Base-by-base conservation (phyloP, 1,140 invertebrate species). In the Eurytemora carolleeae region DNA sequence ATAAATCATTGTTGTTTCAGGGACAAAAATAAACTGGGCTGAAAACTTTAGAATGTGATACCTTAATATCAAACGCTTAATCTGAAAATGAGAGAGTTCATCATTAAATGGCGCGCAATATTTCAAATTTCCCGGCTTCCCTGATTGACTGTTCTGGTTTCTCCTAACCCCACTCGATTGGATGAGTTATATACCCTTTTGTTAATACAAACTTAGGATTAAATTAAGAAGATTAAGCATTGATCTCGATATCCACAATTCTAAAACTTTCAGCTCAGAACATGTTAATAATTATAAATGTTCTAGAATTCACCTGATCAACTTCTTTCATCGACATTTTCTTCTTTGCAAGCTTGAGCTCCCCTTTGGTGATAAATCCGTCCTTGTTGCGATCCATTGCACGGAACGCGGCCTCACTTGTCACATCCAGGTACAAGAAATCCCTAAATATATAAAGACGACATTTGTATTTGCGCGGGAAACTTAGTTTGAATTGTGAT, bases 261-360 rank as follows among this genome's bases (percentile, higher is more conserved):
- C n/a, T n/a, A n/a, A n/a, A n/a, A n/a, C n/a, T n/a, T n/a, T n/a
- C n/a, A n/a, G n/a, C n/a, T n/a, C n/a, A n/a, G n/a, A n/a, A 44
- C 7, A 44, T 44, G 7, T 12, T 44, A 7, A 44, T 44, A 44
- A 44, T 44, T n/a, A 44, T 44, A 44, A 44, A 44, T 44, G 7
- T 12, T 44, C 31, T 44, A 7, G n/a, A 44, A 44, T n/a, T n/a
- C 31, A 59, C 19, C 25, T 59, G 22, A 25, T 62, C 60, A 23
- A 62, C 54, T 15, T 62, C 60, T 22, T 59, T 23, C 24, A 62
- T 22, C 19, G n/a, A 12, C 17, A 57, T 23, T 16, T 31, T 53
- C 24, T 62, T 62, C 21, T 62, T 62, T 15, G 60, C 53, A 15
- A 62, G 25, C 54, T 57, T 56, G 53, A 62, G 55, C 22, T 62